A percentile compares a stretch with the other conserved stretches of the same genome.
These are phyloP conservation scores for Athripsodes cinereus DNA, from an alignment of 2,888 invertebrate genomes.

Conservation along the genomic window DNA sequence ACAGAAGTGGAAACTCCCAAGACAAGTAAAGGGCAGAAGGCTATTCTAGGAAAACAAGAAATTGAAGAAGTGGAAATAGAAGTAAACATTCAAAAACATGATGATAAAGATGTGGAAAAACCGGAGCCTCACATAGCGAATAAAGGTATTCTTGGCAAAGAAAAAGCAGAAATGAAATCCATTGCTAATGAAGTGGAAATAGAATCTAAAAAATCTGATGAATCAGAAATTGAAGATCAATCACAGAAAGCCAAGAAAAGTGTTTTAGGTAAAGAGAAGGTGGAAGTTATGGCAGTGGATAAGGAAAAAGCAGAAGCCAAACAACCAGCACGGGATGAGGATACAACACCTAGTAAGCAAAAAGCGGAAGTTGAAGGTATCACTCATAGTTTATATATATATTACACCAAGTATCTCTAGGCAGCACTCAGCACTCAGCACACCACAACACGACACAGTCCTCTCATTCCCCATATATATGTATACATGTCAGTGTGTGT, in stretches of 20 bases:
- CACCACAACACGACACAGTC: neutral
- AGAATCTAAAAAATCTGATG: constrained; percentile 28
- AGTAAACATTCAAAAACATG: constrained; percentile 27
- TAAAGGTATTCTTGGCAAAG: constrained; percentile 31
- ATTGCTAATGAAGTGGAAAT: constrained; percentile 36
- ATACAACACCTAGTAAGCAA: constrained; percentile 19
- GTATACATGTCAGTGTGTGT: neutral
- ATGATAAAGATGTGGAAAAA: constrained; percentile 28
- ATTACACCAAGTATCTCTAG: neutral
- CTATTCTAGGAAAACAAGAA: constrained; percentile 29
- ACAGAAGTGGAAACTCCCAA: constrained; percentile 35
- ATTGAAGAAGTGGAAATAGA: constrained; percentile 35
- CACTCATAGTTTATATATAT: constrained; percentile 7
- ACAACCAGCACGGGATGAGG: constrained; percentile 26
- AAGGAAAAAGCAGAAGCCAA: constrained; percentile 32
- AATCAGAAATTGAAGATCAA: constrained; percentile 29
- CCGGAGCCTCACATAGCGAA: constrained; percentile 24
- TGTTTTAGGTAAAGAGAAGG: constrained; percentile 34
- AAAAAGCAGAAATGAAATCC: constrained; percentile 35
- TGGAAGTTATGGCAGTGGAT: constrained; percentile 34
- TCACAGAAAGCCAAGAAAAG: constrained; percentile 21
- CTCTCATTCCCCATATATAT: neutral
- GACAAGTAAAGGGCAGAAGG: constrained; percentile 31
- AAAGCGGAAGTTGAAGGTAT: constrained; percentile 25
- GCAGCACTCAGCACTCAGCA: neutral